Percentiles rank a stretch among this genome's conserved stretches.
Evolutionary conservation across 2,113 vertebrate species (phyloP).

Genomic region (Psilopogon haemacephalus): DNA sequence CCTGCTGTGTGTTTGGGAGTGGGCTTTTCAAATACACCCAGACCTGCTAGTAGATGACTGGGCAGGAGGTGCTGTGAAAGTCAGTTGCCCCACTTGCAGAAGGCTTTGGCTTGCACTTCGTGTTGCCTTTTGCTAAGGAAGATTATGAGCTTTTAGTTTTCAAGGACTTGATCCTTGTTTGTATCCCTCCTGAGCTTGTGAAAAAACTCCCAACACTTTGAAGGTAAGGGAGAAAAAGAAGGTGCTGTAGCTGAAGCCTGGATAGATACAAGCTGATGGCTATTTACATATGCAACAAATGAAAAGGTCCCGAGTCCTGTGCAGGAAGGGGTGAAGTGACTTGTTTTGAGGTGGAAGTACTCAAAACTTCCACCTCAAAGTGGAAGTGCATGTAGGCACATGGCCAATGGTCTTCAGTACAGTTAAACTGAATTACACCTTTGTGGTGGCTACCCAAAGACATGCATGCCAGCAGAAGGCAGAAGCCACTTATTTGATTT

Average conservation of each 20-base stretch:
- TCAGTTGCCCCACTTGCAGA: background rate
- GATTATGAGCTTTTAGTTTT: background rate
- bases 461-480: background rate
- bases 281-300: background rate
- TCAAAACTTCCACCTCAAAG: no score
- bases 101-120: background rate
- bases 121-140: background rate
- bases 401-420: conserved; percentile 14
- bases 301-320: background rate
- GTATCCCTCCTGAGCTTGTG: background rate
- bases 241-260: background rate
- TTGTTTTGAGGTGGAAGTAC: background rate
- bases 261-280: background rate
- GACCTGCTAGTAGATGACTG: background rate
- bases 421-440: background rate
- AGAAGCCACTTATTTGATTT: no score
- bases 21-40: background rate
- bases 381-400: background rate
- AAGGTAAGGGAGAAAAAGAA: background rate
- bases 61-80: background rate
- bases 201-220: background rate
- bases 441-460: background rate
- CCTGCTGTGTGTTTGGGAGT: background rate
- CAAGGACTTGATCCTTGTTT: background rate
- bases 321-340: background rate